Evolutionary conservation across 1,140 invertebrate species (phyloP).

Genomic region (Drosophila quadrilineata): DNA sequence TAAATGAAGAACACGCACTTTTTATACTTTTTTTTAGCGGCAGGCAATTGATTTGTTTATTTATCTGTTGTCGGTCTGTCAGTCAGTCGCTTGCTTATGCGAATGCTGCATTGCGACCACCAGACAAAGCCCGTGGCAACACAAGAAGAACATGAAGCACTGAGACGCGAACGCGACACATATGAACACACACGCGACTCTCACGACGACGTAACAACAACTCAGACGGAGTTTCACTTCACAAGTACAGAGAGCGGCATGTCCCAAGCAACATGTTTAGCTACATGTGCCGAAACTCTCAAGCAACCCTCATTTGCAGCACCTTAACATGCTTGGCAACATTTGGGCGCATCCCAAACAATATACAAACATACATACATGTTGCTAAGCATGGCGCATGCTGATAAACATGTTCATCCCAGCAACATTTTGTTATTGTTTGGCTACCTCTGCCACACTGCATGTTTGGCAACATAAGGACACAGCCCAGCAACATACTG

Average conservation of each 20-base stretch:
- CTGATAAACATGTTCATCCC: no score
- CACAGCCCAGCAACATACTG: not conserved
- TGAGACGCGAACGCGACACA: conserved; percentile 38
- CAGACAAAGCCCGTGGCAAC: conserved; percentile 42
- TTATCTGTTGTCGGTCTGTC: conserved; percentile 35
- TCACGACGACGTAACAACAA: conserved; percentile 42
- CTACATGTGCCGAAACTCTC: conserved; percentile 8
- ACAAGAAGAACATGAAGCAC: conserved; percentile 26
- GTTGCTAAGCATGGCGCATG: no score
- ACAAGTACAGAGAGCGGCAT: conserved; percentile 6
- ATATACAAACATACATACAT: not conserved
- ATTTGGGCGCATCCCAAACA: no score
- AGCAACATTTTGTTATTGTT: no score
- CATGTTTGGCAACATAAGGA: conserved; percentile 7
- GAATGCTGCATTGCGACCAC: conserved; percentile 23
- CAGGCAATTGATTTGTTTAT: conserved; percentile 10
- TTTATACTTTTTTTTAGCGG: conserved; percentile 15
- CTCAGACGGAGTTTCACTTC: conserved; percentile 33
- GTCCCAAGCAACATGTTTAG: conserved; percentile 18
- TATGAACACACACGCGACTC: conserved; percentile 43
- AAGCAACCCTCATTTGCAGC: not conserved
- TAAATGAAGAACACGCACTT: conserved; percentile 29
- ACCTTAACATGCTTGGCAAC: conserved; percentile 3
- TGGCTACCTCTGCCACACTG: no score
- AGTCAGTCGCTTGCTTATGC: conserved; percentile 9